Conservation (phyloP, 2,888 invertebrate genomes). For the Xestia rhomboidea region DNA sequence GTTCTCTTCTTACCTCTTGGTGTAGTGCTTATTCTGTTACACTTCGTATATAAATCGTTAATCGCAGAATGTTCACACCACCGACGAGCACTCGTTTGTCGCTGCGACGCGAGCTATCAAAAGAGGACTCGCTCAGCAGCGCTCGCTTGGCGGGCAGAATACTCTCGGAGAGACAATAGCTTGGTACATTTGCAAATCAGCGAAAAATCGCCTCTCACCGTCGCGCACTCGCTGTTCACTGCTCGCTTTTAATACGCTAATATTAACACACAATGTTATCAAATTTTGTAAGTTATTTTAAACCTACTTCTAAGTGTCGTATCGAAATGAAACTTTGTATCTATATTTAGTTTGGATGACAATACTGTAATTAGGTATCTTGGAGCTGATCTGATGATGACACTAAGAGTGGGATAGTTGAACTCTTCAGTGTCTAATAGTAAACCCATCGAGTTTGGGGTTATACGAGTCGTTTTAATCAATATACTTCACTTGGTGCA, state of each 20-base stretch:
- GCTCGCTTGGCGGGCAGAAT: background rate
- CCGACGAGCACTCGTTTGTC: background rate
- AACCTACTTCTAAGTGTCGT: background rate
- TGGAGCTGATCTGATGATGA: background rate
- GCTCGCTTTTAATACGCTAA: background rate
- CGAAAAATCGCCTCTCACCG: background rate
- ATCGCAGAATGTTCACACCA: background rate
- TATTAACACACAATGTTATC: background rate
- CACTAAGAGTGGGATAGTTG: background rate
- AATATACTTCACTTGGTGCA: background rate
- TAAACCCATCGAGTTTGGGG: background rate
- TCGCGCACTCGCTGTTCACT: background rate
- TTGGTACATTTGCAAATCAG: background rate
- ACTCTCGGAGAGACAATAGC: background rate
- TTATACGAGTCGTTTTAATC: background rate
- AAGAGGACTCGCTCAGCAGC: background rate
- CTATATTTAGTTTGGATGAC: background rate
- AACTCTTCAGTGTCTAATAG: background rate
- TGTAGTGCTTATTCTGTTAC: background rate
- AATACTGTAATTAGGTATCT: background rate
- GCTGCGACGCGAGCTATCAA: background rate
- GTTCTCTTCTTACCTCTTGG: background rate
- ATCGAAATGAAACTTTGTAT: background rate
- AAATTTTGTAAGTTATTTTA: background rate
- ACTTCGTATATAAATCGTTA: background rate